Percentiles rank a stretch among this genome's conserved stretches.
phyloP scores from a whole-genome alignment of 37 sponge, comb jelly and placozoan species.

The Eunapius fragilis region DNA sequence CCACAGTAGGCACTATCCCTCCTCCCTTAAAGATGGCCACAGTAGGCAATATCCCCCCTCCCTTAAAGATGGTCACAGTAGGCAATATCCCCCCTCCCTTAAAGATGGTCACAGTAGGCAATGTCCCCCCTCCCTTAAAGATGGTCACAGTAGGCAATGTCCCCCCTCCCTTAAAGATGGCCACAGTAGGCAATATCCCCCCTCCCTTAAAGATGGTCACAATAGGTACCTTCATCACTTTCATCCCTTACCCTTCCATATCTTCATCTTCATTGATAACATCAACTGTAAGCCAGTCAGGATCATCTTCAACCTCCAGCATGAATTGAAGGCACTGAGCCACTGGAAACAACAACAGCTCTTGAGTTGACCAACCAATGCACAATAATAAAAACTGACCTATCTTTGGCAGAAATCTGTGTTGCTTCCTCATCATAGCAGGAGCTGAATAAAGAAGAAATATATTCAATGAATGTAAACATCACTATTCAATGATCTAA shows the following conservation, averaged over 20 bases:
- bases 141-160: too few relatives aligned
- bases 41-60: too few relatives aligned
- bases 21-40: too few relatives aligned
- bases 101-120: too few relatives aligned
- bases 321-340: constrained; percentile 77
- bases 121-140: too few relatives aligned
- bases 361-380: background rate
- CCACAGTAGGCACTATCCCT: too few relatives aligned
- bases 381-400: constrained; percentile 29
- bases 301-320: constrained; percentile 84
- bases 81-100: too few relatives aligned
- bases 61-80: too few relatives aligned
- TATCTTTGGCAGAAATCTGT: constrained; percentile 56
- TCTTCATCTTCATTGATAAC: constrained; percentile 86
- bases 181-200: too few relatives aligned
- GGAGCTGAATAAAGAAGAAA: constrained; percentile 48
- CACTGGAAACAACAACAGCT: constrained; percentile 44
- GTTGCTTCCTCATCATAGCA: constrained; percentile 90
- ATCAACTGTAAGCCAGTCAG: constrained; percentile 77
- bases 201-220: too few relatives aligned
- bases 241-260: constrained; percentile 34
- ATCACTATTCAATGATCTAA: background rate
- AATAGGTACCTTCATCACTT: too few relatives aligned
- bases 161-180: too few relatives aligned
- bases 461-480: background rate